Evolutionary conservation across 2,113 vertebrate species (phyloP).

Genomic region (Sebastes fasciatus): DNA sequence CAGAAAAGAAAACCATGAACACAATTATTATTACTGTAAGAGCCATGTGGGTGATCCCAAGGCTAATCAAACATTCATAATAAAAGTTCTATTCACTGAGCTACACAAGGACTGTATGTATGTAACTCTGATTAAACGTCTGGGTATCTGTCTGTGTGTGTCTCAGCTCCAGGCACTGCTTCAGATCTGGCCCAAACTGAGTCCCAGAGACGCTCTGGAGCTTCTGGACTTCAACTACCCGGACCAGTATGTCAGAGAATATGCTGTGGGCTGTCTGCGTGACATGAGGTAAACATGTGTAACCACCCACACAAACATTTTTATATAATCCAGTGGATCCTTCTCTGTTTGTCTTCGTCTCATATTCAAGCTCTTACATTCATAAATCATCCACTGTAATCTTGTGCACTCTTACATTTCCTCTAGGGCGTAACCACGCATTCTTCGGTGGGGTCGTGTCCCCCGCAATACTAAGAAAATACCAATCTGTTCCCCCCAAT

Average conservation of each 20-base stretch:
- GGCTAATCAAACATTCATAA: not conserved
- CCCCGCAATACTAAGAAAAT: no score
- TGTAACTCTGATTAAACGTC: not conserved
- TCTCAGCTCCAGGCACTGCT: constrained; percentile 95
- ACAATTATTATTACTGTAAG: not conserved
- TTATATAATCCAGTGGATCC: not conserved
- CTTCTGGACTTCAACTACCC: constrained; percentile 98
- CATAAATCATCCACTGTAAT: not conserved
- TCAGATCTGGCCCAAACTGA: constrained; percentile 96
- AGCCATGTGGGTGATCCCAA: not conserved
- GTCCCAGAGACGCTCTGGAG: constrained; percentile 94
- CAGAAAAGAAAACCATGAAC: not conserved
- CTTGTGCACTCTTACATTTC: not conserved
- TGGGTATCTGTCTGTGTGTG: not conserved
- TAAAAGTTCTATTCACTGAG: not conserved
- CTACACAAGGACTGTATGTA: not conserved
- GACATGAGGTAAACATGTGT: constrained; percentile 91
- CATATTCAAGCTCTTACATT: not conserved
- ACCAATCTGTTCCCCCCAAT: no score
- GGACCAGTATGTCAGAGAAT: constrained; percentile 96
- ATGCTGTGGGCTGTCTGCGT: constrained; percentile 91
- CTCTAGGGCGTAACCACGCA: no score
- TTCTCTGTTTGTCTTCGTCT: not conserved
- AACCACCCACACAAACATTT: not conserved
- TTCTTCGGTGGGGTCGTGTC: no score